Evolutionary conservation across 2,888 invertebrate species (phyloP).

Genomic region (Hipparchia semele): DNA sequence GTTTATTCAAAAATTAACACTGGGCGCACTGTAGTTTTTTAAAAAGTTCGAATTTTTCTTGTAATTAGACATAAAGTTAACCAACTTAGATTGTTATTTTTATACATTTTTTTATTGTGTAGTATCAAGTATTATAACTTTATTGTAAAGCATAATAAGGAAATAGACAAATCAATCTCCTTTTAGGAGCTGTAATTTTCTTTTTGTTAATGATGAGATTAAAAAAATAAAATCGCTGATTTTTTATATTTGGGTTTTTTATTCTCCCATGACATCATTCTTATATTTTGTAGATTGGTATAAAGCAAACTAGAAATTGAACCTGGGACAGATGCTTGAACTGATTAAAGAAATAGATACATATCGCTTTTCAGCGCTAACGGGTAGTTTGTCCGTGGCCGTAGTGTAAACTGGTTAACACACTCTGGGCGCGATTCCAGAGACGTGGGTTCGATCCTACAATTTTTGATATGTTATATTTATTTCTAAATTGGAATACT

Average conservation of each 20-base stretch:
- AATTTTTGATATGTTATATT: no score
- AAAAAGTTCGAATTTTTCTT: constrained; percentile 35
- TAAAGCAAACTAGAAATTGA: no score
- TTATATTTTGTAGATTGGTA: neutral
- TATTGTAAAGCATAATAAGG: constrained; percentile 48
- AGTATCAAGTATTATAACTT: constrained; percentile 63
- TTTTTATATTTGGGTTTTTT: constrained; percentile 50
- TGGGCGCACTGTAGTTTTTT: constrained; percentile 16
- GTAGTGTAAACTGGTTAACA: no score
- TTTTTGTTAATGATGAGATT: constrained; percentile 64
- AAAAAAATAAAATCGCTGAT: constrained; percentile 69
- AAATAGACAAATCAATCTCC: constrained; percentile 40
- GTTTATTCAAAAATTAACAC: constrained; percentile 28
- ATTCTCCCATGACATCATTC: neutral
- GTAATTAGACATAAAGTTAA: constrained; percentile 48
- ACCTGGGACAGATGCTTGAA: no score
- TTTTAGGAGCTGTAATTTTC: constrained; percentile 57
- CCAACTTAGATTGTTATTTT: constrained; percentile 60
- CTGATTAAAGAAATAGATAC: no score
- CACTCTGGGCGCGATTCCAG: no score
- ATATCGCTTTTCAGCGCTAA: no score
- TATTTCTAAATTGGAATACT: no score
- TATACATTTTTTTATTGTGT: constrained; percentile 54
- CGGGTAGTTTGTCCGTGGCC: no score
- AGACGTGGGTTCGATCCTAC: no score